These are phyloP conservation scores for Harpalus rubripes DNA, from an alignment of 2,888 invertebrate genomes.

Conservation along the genomic window DNA sequence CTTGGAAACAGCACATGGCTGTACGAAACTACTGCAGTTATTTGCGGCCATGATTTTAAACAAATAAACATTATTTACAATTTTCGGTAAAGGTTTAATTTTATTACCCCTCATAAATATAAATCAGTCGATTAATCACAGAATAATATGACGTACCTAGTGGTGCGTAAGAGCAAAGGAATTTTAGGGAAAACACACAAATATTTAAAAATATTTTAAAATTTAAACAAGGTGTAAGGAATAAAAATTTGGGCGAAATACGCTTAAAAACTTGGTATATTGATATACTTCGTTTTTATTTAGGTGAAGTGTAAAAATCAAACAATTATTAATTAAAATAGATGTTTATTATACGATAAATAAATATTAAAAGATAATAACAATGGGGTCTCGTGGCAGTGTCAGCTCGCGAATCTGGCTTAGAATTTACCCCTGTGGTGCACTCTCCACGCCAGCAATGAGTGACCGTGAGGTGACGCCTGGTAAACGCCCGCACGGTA, in stretches of 20 bases:
- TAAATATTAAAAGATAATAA: too few species aligned
- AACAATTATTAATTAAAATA: too few species aligned
- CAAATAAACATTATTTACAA: constrained; percentile 31
- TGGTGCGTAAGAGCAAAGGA: neutral
- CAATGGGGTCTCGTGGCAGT: too few species aligned
- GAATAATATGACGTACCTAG: neutral
- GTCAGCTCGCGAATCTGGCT: too few species aligned
- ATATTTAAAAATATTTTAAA: neutral
- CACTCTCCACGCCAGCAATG: too few species aligned
- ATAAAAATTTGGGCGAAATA: neutral
- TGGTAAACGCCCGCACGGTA: too few species aligned
- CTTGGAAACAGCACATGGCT: constrained; percentile 18
- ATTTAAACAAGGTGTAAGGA: neutral
- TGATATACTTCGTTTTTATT: too few species aligned
- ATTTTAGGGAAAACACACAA: neutral
- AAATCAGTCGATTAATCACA: neutral
- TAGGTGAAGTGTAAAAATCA: too few species aligned
- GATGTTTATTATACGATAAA: too few species aligned
- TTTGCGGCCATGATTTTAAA: constrained; percentile 28
- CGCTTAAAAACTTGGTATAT: too few species aligned
- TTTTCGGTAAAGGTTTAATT: constrained; percentile 9
- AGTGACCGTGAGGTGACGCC: too few species aligned
- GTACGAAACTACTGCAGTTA: constrained; percentile 30
- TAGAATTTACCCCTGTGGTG: too few species aligned
- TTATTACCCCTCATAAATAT: constrained; percentile 13